Evolutionary conservation across 1,140 invertebrate species (phyloP).

Genomic region (Holcopasites calliopsidis): DNA sequence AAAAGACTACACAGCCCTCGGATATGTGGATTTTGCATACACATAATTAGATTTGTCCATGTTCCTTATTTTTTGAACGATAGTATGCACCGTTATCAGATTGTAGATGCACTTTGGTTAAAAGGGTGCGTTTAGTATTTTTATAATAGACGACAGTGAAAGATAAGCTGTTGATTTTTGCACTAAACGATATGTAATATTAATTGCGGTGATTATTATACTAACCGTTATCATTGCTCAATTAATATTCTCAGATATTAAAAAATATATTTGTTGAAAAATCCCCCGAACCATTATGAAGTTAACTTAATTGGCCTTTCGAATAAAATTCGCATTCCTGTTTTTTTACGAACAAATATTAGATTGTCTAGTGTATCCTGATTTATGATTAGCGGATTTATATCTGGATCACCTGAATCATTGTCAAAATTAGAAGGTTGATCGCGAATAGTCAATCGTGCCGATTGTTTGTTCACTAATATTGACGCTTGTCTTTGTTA

Average conservation of each 20-base stretch:
- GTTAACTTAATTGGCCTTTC: neutral
- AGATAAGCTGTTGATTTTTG: neutral
- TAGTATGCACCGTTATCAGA: neutral
- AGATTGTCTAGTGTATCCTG: too few species aligned
- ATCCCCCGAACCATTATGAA: too few species aligned
- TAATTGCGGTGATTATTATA: too few species aligned
- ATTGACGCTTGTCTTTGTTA: slow-evolving; percentile 10
- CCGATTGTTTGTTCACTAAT: slow-evolving; percentile 2
- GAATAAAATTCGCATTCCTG: neutral
- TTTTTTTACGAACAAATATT: neutral
- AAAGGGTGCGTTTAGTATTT: slow-evolving; percentile 6
- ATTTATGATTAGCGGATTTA: too few species aligned
- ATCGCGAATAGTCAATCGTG: neutral
- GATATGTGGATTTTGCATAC: too few species aligned
- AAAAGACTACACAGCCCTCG: too few species aligned
- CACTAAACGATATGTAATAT: neutral
- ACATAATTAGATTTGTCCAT: too few species aligned
- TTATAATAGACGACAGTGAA: neutral
- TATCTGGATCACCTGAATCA: too few species aligned
- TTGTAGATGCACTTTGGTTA: neutral
- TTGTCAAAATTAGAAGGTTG: too few species aligned
- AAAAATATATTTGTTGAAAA: too few species aligned
- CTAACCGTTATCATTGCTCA: too few species aligned
- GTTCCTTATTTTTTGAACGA: neutral
- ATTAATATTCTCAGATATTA: too few species aligned